These are phyloP conservation scores for Synodontis membranacea DNA, from an alignment of 2,113 vertebrate genomes.

Conservation along the genomic window DNA sequence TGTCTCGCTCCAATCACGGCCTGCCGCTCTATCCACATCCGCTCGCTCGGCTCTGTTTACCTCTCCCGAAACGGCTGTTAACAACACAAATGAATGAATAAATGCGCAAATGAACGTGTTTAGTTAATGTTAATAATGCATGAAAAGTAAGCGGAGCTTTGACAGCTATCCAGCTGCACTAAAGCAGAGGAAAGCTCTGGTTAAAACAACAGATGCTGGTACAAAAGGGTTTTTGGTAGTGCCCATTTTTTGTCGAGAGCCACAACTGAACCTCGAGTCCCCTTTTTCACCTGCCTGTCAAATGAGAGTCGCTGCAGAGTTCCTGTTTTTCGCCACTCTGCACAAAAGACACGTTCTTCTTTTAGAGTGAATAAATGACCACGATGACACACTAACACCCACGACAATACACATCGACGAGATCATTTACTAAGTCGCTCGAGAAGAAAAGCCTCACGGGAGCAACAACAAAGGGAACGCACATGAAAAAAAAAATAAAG, in stretches of 20 bases:
- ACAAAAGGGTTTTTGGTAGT: background rate
- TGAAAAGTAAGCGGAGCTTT: constrained; percentile 67
- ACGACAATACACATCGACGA: constrained; percentile 57
- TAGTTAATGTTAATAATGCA: constrained; percentile 76
- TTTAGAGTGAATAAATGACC: constrained; percentile 53
- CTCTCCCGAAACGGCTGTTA: constrained; percentile 69
- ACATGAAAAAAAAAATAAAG: constrained; percentile 51
- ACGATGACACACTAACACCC: constrained; percentile 58
- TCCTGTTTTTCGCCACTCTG: constrained; percentile 53
- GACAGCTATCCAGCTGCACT: constrained; percentile 65
- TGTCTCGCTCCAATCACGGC: constrained; percentile 70
- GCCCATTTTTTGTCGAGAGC: background rate
- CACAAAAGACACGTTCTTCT: constrained; percentile 38
- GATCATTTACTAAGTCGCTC: constrained; percentile 58
- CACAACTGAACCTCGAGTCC: background rate
- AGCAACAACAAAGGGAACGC: constrained; percentile 28
- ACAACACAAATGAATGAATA: constrained; percentile 77
- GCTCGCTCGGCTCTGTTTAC: constrained; percentile 65
- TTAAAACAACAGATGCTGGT: background rate
- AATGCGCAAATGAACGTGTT: constrained; percentile 72
- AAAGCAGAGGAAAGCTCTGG: constrained; percentile 60
- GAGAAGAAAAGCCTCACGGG: constrained; percentile 6
- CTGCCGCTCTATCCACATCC: constrained; percentile 71
- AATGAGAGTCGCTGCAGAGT: constrained; percentile 20
- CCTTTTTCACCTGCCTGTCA: constrained; percentile 29